Percentiles rank a stretch among this genome's conserved stretches.
Conservation (phyloP, 2,797 vertebrate genomes). For the Manis crassicaudata region DNA sequence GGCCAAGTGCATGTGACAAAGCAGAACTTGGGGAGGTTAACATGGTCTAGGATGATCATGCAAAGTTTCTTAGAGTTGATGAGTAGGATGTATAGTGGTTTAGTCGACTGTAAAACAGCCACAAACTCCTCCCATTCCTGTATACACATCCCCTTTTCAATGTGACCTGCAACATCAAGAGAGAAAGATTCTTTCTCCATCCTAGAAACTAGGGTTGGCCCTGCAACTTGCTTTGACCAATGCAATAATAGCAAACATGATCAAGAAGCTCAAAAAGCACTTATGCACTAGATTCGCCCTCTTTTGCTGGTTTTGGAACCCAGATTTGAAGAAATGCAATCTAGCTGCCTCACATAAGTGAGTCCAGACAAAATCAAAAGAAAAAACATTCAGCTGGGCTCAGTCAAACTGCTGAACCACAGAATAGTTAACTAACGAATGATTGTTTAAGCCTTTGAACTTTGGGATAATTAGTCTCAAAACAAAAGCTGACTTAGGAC, state of each 20-base stretch:
- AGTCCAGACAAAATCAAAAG: neutral
- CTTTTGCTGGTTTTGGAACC: neutral
- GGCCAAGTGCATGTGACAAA: neutral
- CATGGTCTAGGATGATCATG: neutral
- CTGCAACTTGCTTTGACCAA: conserved; percentile 31
- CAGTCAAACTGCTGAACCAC: conserved; percentile 1
- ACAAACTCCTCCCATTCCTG: neutral
- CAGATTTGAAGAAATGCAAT: neutral
- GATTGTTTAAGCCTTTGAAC: neutral
- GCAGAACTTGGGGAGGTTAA: neutral
- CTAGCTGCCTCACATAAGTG: neutral
- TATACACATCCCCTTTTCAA: neutral
- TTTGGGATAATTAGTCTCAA: conserved; percentile 36
- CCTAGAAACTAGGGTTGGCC: neutral
- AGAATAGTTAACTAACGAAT: conserved; percentile 9
- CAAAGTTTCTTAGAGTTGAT: neutral
- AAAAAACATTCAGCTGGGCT: neutral
- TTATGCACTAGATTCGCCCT: neutral
- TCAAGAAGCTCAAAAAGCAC: neutral
- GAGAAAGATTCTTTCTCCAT: neutral
- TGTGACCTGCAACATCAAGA: neutral
- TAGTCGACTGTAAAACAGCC: neutral
- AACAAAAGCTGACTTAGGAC: neutral
- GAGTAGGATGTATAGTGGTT: neutral
- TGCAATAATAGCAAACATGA: neutral